Evolutionary conservation across 2,113 vertebrate genomes (phyloP).

Genomic region (Ramphastos sulfuratus): DNA sequence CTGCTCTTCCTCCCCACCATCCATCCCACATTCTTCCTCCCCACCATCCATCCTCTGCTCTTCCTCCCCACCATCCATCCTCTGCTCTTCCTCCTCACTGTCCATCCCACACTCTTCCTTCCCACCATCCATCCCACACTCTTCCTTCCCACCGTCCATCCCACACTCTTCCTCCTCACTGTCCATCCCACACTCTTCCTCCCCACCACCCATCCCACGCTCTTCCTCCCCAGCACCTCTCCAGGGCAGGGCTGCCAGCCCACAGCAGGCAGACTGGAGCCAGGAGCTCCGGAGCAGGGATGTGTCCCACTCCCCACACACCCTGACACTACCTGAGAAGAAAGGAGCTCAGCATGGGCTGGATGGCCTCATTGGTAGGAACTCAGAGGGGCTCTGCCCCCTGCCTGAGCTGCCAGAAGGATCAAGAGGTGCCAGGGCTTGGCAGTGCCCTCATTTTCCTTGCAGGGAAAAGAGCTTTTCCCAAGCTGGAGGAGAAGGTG

Average conservation of each 20-base stretch:
- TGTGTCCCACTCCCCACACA: not conserved
- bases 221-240: not conserved
- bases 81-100: not conserved
- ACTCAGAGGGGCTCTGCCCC: rapidly evolving
- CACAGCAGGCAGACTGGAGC: rapidly evolving
- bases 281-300: not conserved
- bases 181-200: no score
- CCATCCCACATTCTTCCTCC: not conserved
- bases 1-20: not conserved
- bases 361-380: conserved; percentile 23
- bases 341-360: not conserved
- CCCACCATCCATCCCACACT: not conserved
- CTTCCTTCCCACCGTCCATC: no score
- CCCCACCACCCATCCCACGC: no score
- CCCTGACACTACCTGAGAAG: not conserved
- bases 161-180: not conserved
- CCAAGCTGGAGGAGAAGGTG: conserved; percentile 66
- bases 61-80: not conserved
- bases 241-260: not conserved
- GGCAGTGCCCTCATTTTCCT: not conserved
- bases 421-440: rapidly evolving
- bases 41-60: not conserved
- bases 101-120: no score
- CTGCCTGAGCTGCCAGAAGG: rapidly evolving
- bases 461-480: conserved; percentile 58